Evolutionary conservation across 2,113 vertebrate species (phyloP).

Genomic region (Colistium nudipinnis): DNA sequence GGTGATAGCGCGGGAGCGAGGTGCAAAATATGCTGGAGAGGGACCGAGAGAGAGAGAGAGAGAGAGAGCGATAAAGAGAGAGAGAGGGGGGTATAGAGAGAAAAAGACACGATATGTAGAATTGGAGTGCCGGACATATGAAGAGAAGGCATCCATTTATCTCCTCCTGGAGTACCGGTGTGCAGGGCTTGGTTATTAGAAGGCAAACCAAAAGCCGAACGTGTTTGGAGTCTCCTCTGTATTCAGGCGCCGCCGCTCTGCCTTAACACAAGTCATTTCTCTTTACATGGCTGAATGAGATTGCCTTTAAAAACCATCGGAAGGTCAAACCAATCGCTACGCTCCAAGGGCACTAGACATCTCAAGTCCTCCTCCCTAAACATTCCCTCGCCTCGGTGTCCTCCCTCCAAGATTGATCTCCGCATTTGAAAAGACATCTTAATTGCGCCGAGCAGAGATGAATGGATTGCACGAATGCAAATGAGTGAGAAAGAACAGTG

Average conservation of each 20-base stretch:
- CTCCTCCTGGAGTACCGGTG: slow-evolving; percentile 58
- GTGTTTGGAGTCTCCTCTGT: slow-evolving; percentile 65
- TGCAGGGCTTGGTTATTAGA: slow-evolving; percentile 69
- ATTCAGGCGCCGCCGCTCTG: slow-evolving; percentile 64
- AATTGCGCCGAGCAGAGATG: slow-evolving; percentile 62
- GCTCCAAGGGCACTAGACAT: slow-evolving; percentile 48
- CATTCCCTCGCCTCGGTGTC: slow-evolving; percentile 40
- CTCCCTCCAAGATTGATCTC: slow-evolving; percentile 43
- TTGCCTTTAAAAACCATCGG: slow-evolving; percentile 61
- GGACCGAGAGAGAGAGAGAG: slow-evolving; percentile 22
- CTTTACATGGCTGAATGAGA: slow-evolving; percentile 75
- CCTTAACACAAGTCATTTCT: slow-evolving; percentile 77
- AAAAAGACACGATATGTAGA: slow-evolving; percentile 37
- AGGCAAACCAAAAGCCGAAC: slow-evolving; percentile 51
- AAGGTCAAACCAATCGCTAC: slow-evolving; percentile 72
- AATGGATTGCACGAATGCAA: slow-evolving; percentile 62
- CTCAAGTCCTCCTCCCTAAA: slow-evolving; percentile 51
- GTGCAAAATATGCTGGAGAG: slow-evolving; percentile 48
- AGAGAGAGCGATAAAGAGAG: neutral
- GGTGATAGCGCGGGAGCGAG: slow-evolving; percentile 63
- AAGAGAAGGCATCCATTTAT: slow-evolving; percentile 75
- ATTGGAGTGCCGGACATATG: slow-evolving; percentile 61
- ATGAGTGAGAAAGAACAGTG: slow-evolving; percentile 65
- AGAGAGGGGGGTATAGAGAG: neutral
- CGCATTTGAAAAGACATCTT: slow-evolving; percentile 67